Base-by-base conservation (phyloP, 1,140 invertebrate species). In the Drosophila setifemur region DNA sequence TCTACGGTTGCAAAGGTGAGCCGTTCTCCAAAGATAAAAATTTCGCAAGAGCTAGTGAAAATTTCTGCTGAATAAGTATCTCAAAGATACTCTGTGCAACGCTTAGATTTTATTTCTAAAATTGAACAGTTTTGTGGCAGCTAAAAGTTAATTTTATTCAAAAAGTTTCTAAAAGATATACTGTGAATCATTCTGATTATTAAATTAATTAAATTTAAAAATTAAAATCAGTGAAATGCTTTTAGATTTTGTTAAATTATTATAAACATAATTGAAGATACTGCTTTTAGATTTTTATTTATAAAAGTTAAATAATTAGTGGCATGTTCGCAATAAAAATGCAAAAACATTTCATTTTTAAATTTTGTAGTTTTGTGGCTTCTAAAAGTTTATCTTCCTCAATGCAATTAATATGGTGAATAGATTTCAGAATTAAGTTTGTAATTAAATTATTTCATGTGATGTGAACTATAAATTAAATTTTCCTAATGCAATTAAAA, bases 1-100 rank as follows among this genome's bases (percentile, higher is more conserved):
- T 88, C 89, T 89, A 82, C 89, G 88, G 89, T 90, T 88, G 89
- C 82, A 89, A 88, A 90, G 88, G 88, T 89, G 88, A 89, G 88
- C 88, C 74, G 79, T 79, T 79, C 81, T 79, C 77, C 67, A 73
- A 73, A 60, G 60, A 76, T 58, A 75, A 67, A 52, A 58, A 52
- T 47, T 72, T 19, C 23, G n/a, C n/a, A n/a, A 47, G 72, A 54
- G 52, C 28, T 45, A 72, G 45, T 66, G 48, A 66, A 57, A 31
- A 57, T 25, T 21, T 50, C 45, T 19, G 16, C 23, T 25, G 47
- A 57, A 31, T 8, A 50, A 61, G 75, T 71, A 68, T 33, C 33
- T 28, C 7, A 25, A 18, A 49, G 57, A 48, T 39, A 64, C 16
- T 26, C 19, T 44, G 48, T 54, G 35, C 14, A 42, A 33, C 18